Percentiles rank a stretch among this genome's conserved stretches.
Conservation (phyloP, 1,140 invertebrate genomes). For the Bombyx mandarina region DNA sequence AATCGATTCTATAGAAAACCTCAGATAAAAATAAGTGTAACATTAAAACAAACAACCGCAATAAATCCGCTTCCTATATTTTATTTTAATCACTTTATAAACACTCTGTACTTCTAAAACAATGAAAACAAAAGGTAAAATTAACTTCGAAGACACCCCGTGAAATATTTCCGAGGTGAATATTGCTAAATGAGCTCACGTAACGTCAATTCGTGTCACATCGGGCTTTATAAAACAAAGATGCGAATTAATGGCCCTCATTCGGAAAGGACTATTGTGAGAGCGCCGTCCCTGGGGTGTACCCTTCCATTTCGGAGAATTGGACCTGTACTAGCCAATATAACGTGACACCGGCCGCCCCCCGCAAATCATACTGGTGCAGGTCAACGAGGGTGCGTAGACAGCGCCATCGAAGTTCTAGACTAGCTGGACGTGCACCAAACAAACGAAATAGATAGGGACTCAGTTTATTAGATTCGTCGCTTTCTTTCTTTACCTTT, state of each 20-base stretch:
- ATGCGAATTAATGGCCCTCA: conserved; percentile 65
- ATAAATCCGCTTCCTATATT: too few relatives aligned
- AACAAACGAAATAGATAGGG: conserved; percentile 59
- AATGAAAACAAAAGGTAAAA: too few relatives aligned
- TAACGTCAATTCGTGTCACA: conserved; percentile 57
- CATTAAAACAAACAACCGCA: too few relatives aligned
- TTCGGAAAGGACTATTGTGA: conserved; percentile 61
- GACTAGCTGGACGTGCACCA: conserved; percentile 33
- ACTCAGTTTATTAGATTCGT: conserved; percentile 62
- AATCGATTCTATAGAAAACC: too few relatives aligned
- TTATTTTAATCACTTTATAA: too few relatives aligned
- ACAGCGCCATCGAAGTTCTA: conserved; percentile 28
- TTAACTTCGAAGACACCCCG: conserved; percentile 5
- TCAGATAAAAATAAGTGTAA: too few relatives aligned
- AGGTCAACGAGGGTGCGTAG: conserved; percentile 23
- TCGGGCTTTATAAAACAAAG: conserved; percentile 64
- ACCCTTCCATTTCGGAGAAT: conserved; percentile 66
- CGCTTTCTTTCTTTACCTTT: conserved; percentile 64
- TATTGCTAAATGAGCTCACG: conserved; percentile 52
- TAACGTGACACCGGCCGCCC: conserved; percentile 29
- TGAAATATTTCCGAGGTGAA: conserved; percentile 41
- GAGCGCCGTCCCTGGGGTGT: conserved; percentile 47
- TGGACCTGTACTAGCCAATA: conserved; percentile 53
- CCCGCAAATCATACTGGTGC: conserved; percentile 36
- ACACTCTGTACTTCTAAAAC: too few relatives aligned